phyloP scores from a whole-genome alignment of 2,888 invertebrate species.

The Chaetogeoica ovagalla region DNA sequence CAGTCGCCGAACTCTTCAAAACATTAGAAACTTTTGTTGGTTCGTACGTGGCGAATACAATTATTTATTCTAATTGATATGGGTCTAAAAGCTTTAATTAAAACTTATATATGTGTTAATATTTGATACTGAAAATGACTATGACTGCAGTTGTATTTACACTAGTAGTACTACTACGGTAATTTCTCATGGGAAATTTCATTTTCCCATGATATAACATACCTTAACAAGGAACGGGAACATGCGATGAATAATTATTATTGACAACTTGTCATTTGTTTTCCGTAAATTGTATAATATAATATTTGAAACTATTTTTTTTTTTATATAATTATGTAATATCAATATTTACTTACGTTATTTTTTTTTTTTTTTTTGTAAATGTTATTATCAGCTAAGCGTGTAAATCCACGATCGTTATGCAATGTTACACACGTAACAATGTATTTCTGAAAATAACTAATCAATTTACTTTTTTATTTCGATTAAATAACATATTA shows the following conservation, averaged over 20 bases:
- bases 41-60: too few relatives aligned
- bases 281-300: too few relatives aligned
- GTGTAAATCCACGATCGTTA: too few relatives aligned
- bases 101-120: background rate
- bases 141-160: background rate
- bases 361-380: too few relatives aligned
- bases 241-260: background rate
- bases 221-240: background rate
- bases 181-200: background rate
- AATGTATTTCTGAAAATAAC: too few relatives aligned
- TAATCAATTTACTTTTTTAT: too few relatives aligned
- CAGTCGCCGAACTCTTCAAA: too few relatives aligned
- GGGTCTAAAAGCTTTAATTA: conserved; percentile 3
- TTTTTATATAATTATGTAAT: background rate
- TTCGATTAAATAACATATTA: too few relatives aligned
- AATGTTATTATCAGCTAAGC: too few relatives aligned
- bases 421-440: too few relatives aligned
- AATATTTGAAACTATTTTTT: background rate
- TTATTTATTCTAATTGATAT: background rate
- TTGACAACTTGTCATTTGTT: background rate
- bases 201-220: background rate
- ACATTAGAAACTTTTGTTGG: too few relatives aligned
- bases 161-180: background rate
- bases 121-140: background rate
- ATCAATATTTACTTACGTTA: too few relatives aligned